phyloP scores from a whole-genome alignment of 2,113 vertebrate species.

The Baryphthengus martii region DNA sequence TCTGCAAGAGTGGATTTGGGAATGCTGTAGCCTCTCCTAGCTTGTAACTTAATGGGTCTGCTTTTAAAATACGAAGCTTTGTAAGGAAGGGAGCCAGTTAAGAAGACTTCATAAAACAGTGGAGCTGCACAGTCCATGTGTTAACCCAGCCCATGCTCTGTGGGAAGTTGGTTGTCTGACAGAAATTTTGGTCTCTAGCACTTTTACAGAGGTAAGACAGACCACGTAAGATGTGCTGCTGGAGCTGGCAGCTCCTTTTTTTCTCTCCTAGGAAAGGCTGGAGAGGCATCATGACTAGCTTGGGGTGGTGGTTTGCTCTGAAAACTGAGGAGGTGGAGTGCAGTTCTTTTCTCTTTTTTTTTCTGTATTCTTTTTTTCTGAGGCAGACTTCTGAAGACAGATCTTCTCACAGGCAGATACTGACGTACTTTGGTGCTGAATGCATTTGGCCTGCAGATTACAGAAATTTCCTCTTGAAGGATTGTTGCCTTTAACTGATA shows the following conservation, averaged over 20 bases:
- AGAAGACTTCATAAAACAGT: not conserved
- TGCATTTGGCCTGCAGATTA: not conserved
- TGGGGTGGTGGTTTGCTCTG: not conserved
- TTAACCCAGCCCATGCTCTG: not conserved
- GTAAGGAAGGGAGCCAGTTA: not conserved
- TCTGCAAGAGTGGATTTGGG: not conserved
- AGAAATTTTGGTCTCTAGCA: not conserved
- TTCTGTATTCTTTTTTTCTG: not conserved
- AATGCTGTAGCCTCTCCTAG: not conserved
- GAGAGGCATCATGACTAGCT: not conserved
- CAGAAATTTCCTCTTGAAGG: not conserved
- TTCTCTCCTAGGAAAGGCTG: not conserved
- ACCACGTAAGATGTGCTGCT: not conserved
- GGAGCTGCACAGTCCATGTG: fast-evolving
- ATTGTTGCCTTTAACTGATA: not conserved
- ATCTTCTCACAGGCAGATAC: not conserved
- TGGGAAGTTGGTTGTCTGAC: not conserved
- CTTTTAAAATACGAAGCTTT: not conserved
- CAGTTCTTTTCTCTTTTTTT: not conserved
- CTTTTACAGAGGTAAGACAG: not conserved
- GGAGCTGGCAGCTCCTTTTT: not conserved
- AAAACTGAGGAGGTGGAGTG: not conserved
- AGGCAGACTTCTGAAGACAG: not conserved
- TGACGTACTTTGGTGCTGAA: not conserved
- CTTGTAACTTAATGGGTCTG: not conserved